Evolutionary conservation across 2,888 invertebrate species (phyloP), one percentile per base, ranked within the genome.

Genomic region (Andrena bicolor): DNA sequence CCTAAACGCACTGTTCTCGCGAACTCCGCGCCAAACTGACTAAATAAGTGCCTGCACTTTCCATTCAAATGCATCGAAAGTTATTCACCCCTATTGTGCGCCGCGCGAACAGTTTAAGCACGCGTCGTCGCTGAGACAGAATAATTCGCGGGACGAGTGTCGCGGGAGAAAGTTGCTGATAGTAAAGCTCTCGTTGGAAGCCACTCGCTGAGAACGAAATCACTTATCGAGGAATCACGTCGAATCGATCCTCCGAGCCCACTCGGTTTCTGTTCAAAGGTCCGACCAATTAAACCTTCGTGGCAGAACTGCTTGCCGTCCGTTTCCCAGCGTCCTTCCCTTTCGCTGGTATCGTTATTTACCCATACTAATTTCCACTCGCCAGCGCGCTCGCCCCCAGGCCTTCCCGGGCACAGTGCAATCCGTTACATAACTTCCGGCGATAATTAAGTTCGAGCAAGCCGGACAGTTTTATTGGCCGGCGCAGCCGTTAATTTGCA

Each of bases 381-480:
- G 76, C 30, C 53, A 35, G 23, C 20, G 7, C 70, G 63, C 72
- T 32, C 60, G 70, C 80, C 71, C 71, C 49, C 63, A 5, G 51
- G 16, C 8, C 26, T 10, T 48, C 51, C 13, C 10, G 41, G 60
- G 41, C 41, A 28, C 68, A 41, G 56, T 69, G 77, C 83, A 77
- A 83, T 83, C 69, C 64, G 82, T 83, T 83, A 83, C 77, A 53
- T 70, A 83, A 83, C 77, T 77, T 71, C 69, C 79, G 72, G 82
- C 72, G 87, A 86, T 86, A 86, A 86, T 86, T 86, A 84, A 83
- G 83, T 83, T 83, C 77, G 70, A 77, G 83, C 76, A 76, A 35
- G n/a, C 76, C 63, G 48, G 87, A 87, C 87, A 85, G 85, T 86
- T 86, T 86, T 86, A 86, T 87, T 87, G 72, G 78, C 48, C 49